A percentile compares a stretch with the other conserved stretches of the same genome.
Conservation (phyloP, 2,888 invertebrate species). For the Chymomyza caudatula region DNA sequence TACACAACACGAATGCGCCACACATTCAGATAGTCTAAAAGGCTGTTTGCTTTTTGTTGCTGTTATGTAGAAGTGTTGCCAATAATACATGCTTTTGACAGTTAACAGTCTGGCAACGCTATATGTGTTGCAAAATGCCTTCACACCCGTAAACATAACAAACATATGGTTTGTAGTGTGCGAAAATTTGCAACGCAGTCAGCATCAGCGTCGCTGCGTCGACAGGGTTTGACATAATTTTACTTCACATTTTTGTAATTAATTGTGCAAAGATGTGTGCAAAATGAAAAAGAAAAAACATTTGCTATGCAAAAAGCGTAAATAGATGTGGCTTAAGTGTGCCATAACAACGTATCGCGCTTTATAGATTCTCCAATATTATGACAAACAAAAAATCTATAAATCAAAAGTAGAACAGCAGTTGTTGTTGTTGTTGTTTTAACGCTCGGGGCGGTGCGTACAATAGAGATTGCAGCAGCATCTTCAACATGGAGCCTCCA, state of each 20-base stretch:
- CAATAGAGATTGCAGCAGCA: conserved; percentile 12
- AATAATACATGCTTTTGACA: not conserved
- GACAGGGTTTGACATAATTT: not conserved
- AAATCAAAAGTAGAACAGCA: conserved; percentile 62
- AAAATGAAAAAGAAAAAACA: not conserved
- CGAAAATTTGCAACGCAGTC: not conserved
- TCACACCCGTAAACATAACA: not conserved
- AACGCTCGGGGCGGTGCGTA: conserved; percentile 36
- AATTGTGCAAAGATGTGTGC: not conserved
- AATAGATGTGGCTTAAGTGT: not conserved
- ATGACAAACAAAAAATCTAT: conserved; percentile 57
- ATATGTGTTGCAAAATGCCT: not conserved
- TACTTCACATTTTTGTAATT: not conserved
- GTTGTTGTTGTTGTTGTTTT: conserved; percentile 38
- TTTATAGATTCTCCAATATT: conserved; percentile 27
- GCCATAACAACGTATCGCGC: not conserved
- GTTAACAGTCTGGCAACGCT: not conserved
- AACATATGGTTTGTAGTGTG: not conserved
- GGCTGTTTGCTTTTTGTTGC: not conserved
- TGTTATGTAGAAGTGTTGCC: not conserved
- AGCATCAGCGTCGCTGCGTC: not conserved
- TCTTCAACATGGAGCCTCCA: conserved; percentile 46
- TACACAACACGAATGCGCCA: conserved; percentile 34
- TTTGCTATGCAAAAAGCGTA: not conserved
- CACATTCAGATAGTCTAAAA: conserved; percentile 15